Evolutionary conservation across 2,888 invertebrate genomes (phyloP), one percentile per base, ranked within the genome.

Genomic region (Agrochola macilenta): DNA sequence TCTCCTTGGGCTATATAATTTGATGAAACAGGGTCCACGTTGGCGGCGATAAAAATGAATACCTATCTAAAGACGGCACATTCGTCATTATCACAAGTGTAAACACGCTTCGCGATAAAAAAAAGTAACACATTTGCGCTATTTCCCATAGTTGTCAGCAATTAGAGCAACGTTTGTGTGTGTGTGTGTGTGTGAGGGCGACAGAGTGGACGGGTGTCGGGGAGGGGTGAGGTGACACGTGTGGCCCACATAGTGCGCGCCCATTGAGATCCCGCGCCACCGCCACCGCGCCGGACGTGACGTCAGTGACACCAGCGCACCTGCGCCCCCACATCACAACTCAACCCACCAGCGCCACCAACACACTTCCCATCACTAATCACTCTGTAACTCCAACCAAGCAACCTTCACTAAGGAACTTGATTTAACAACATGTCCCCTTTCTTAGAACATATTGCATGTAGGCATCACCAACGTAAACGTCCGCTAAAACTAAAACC

Each of bases 71-170:
- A 90, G 88, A 90, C 91, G 89, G 82, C 89, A 88, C 90, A 91
- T 91, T 92, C 91, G 90, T 91, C 92, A 93, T 92, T 94, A 95
- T 95, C 93, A 91, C 90, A 89, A 92, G 90, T 91, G 92, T 93
- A 94, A 94, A 94, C 92, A 94, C 86, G 88, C 88, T 91, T 91
- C 87, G 91, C 91, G 93, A 95, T 94, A 95, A 94, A 93, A 95
- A 94, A 93, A 93, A 92, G 92, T 91, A 91, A 92, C 93, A 94
- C 92, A 95, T 95, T 95, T 94, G 95, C 92, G 93, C 93, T 95
- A 93, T 95, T 96, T 96, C 95, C 95, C 95, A 95, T 96, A 95
- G 94, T 94, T 94, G 94, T 94, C 93, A 93, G 95, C 94, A 95
- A 96, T 96, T 95, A 95, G 94, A 94, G 91, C 94, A 93, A 90